A percentile compares a stretch with the other conserved stretches of the same genome.
Evolutionary conservation across 2,797 vertebrate genomes (phyloP).

Genomic region (Orientallactaga sibirica): DNA sequence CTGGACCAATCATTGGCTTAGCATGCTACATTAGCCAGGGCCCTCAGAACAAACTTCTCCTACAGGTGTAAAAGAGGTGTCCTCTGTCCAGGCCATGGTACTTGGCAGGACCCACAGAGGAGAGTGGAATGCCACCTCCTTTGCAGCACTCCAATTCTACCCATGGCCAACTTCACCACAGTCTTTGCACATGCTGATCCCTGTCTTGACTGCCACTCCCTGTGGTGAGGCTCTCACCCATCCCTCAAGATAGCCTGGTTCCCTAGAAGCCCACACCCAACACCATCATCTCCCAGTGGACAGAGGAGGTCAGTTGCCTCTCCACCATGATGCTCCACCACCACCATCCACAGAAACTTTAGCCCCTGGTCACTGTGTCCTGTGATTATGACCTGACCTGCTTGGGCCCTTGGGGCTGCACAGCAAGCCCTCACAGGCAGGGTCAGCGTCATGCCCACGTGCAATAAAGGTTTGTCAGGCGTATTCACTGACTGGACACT

Average conservation of each 20-base stretch:
- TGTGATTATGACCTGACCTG: neutral
- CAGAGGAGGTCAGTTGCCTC: neutral
- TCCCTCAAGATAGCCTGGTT: neutral
- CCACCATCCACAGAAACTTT: neutral
- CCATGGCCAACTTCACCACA: neutral
- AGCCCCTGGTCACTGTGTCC: neutral
- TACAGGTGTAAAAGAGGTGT: neutral
- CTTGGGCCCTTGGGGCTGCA: neutral
- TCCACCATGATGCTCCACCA: neutral
- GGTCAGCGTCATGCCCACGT: neutral
- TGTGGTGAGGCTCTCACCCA: neutral
- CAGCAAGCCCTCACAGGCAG: neutral
- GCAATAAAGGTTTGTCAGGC: neutral
- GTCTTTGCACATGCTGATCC: neutral
- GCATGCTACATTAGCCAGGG: neutral
- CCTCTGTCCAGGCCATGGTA: neutral
- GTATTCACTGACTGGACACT: neutral
- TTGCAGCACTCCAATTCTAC: fast-evolving
- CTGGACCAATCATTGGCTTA: neutral
- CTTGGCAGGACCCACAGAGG: neutral
- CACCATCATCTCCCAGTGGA: neutral
- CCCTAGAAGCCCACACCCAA: neutral
- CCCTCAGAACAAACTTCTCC: neutral
- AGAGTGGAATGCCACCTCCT: neutral
- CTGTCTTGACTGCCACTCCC: neutral